Evolutionary conservation across 1,140 invertebrate genomes (phyloP).

Genomic region (Halesus radiatus): DNA sequence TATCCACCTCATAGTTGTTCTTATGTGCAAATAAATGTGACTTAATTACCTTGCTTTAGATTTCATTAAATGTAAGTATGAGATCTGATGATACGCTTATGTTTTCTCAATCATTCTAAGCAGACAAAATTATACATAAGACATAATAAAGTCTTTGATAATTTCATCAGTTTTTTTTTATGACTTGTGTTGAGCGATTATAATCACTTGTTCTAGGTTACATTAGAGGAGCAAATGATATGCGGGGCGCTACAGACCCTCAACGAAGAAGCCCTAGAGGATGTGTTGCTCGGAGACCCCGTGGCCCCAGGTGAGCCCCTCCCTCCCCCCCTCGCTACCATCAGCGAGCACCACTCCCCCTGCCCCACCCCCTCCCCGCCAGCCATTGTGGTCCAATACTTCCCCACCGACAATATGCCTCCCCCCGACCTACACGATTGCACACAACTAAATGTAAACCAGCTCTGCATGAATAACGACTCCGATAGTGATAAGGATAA

Average conservation of each 20-base stretch:
- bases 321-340: conserved; percentile 61
- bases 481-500: not conserved
- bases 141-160: too few relatives aligned
- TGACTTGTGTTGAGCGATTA: not conserved
- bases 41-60: too few relatives aligned
- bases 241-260: conserved; percentile 91
- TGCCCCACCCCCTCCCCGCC: conserved; percentile 13
- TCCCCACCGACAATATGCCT: conserved; percentile 22
- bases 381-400: not conserved
- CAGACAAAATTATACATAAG: too few relatives aligned
- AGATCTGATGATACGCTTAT: too few relatives aligned
- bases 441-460: conserved; percentile 8
- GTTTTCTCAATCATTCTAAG: too few relatives aligned
- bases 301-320: conserved; percentile 65
- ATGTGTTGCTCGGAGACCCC: conserved; percentile 76
- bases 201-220: conserved; percentile 76
- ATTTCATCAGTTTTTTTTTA: too few relatives aligned
- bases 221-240: conserved; percentile 94
- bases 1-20: too few relatives aligned
- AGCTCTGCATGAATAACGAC: conserved; percentile 37
- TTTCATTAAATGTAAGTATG: too few relatives aligned
- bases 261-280: conserved; percentile 92
- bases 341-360: conserved; percentile 59
- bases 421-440: not conserved
- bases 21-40: too few relatives aligned